These are phyloP conservation scores for Triops cancriformis DNA, from an alignment of 1,140 invertebrate genomes.

Conservation along the genomic window DNA sequence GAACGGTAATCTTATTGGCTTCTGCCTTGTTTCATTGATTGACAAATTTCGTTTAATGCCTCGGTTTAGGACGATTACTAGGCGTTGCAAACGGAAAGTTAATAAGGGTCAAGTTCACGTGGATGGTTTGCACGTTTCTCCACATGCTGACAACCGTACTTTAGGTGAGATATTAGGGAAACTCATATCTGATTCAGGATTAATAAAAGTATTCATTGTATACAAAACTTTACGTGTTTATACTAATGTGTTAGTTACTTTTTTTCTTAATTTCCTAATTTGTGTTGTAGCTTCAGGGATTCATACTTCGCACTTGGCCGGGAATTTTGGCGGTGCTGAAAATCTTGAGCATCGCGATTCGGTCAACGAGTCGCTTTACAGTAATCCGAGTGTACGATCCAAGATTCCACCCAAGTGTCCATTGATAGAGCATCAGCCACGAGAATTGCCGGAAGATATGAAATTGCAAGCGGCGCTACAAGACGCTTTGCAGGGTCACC, in stretches of 20 bases:
- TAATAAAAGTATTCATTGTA: too few species aligned
- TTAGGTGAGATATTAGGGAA: background rate
- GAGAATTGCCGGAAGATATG: background rate
- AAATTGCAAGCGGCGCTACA: background rate
- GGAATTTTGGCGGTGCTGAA: constrained; percentile 29
- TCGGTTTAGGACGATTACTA: background rate
- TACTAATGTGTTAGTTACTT: too few species aligned
- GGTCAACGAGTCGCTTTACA: constrained; percentile 15
- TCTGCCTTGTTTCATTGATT: background rate
- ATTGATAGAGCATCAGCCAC: background rate
- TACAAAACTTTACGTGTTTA: too few species aligned
- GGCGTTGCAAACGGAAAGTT: constrained; percentile 23
- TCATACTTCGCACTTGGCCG: background rate
- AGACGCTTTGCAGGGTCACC: background rate
- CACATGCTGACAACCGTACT: constrained; percentile 25
- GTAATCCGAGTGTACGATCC: background rate
- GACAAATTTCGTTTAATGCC: background rate
- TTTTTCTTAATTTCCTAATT: too few species aligned
- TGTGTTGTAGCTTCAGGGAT: background rate
- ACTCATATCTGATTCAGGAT: background rate
- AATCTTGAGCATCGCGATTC: constrained; percentile 33
- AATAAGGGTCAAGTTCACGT: constrained; percentile 28
- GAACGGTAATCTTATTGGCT: constrained; percentile 12
- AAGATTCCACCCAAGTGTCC: background rate
- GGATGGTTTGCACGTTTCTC: constrained; percentile 21